phyloP scores from a whole-genome alignment of 2,888 invertebrate species.

The Beris chalybata region DNA sequence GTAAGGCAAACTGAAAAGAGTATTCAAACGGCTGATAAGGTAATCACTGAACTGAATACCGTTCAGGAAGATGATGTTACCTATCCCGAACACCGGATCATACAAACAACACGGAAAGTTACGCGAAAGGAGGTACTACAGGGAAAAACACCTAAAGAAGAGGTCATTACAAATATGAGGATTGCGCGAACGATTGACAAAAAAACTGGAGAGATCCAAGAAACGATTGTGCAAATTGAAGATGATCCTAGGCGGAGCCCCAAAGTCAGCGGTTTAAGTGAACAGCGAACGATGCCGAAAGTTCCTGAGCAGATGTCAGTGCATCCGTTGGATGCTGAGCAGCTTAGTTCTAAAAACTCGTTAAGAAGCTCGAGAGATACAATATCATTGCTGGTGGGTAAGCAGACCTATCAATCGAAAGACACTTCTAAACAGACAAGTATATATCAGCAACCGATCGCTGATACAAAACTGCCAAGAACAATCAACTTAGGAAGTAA shows the following conservation, averaged over 20 bases:
- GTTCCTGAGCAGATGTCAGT: too few relatives aligned
- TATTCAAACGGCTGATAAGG: background rate
- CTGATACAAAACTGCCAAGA: too few relatives aligned
- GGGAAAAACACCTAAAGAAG: background rate
- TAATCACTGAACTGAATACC: background rate
- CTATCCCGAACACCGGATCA: background rate
- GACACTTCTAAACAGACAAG: too few relatives aligned
- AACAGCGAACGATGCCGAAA: too few relatives aligned
- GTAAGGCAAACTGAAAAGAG: background rate
- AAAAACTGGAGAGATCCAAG: slow-evolving; percentile 3
- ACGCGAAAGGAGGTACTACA: background rate
- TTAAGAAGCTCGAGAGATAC: too few relatives aligned
- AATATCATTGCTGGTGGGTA: too few relatives aligned
- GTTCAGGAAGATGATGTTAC: background rate
- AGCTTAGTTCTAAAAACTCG: too few relatives aligned
- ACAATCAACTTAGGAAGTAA: too few relatives aligned
- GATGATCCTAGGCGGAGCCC: background rate
- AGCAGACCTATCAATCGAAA: too few relatives aligned
- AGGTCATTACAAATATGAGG: background rate
- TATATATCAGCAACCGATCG: too few relatives aligned
- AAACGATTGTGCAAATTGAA: background rate
- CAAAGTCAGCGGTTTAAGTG: too few relatives aligned
- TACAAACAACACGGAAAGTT: background rate
- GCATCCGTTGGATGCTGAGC: too few relatives aligned
- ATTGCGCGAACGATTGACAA: slow-evolving; percentile 2